Base-by-base conservation (phyloP, 2,113 vertebrate genomes). In the Odocoileus hemionus region DNA sequence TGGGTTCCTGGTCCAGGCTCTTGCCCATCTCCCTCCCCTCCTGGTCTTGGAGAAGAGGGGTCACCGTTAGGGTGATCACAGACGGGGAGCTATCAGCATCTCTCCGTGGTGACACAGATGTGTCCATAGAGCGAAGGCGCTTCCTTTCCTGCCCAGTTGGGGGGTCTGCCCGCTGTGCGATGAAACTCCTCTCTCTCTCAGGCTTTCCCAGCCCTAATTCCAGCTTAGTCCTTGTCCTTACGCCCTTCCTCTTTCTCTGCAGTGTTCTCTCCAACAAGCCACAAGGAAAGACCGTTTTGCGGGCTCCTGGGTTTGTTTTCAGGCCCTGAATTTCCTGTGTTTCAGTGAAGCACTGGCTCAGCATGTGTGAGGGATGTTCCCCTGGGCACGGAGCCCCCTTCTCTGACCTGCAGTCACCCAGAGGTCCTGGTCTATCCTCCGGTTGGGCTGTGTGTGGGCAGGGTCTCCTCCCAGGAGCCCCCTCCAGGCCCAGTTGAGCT, bases 71-170 rank as follows among this genome's bases (percentile, higher is more conserved):
- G 64, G 33, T 36, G 64, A 67, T 70, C 64, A 70, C n/a, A 70
- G 64, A 36, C 0, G 2, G 61, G 8, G n/a, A 70, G 21, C 33
- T 70, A n/a, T 21, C 17, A 5, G 9, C 64, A 36, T 17, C 17
- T 5, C n/a, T 70, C 33, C 64, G 11, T 4, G 8, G n/a, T 36
- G n/a, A 67, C 64, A 70, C n/a, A 70, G 64, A 21, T 36, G 17
- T 17, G 36, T 70, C 17, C 17, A 21, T 21, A 11, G 17, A 11
- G 4, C 0, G 0, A 36, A 70, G 64, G 4, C 2, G 2, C 4
- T 70, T 70, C 64, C n/a, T 21, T 36, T 70, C 4, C 64, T 70
- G n/a, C 64, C 64, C n/a, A 11, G 64, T 10, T 70, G 64, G n/a
- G 36, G 64, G 33, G 64, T 36, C n/a, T 36, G 17, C 17, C 17